Evolutionary conservation across 2,888 invertebrate species (phyloP), one percentile per base, ranked within the genome.

Genomic region (Lycia hirtaria): DNA sequence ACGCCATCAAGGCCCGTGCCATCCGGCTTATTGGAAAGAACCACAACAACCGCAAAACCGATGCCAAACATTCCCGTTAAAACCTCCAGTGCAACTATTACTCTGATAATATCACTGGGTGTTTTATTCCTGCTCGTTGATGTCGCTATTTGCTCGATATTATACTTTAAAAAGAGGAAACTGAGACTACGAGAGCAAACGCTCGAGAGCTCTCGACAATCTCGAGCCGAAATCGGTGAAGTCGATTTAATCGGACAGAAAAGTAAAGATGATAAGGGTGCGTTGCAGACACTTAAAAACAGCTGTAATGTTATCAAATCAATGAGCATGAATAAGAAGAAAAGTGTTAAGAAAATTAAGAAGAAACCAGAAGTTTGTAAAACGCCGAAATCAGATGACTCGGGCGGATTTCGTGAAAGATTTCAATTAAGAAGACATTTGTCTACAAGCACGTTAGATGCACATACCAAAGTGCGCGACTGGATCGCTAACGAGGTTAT

Each of bases 401-500:
- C 92, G 1, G 92, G 92, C 9, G 92, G 94, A 37, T 94, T 94
- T 67, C 90, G 94, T 33, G 88, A 94, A 69, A 82, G 93, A 55
- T 94, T 94, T 71, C 94, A 95, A 77, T 83, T 96, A 22, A 93
- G 95, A 15, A 85, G 96, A 17, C 95, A 96, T 80, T 93, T 96
- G 73, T 96, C 96, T 4, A 94, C 94, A 4, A 96, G 96, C 62
- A 97, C 97, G 0, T 94, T 97, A 64, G 97, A 97, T 80, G 96
- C 97, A 0, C 96, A 97, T 75, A 95, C 96, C 10, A 97, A 97
- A 92, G 97, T 97, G 0, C 93, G 95, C 62, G 96, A 97, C 69
- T 97, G 97, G 97, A 97, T 97, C 69, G 94, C 96, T 0, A 95
- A 96, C 64, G 96, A 96, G 80, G 95, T 96, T 28, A 94, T 95